Evolutionary conservation across 2,888 invertebrate genomes (phyloP).

Genomic region (Clitarchus hookeri): DNA sequence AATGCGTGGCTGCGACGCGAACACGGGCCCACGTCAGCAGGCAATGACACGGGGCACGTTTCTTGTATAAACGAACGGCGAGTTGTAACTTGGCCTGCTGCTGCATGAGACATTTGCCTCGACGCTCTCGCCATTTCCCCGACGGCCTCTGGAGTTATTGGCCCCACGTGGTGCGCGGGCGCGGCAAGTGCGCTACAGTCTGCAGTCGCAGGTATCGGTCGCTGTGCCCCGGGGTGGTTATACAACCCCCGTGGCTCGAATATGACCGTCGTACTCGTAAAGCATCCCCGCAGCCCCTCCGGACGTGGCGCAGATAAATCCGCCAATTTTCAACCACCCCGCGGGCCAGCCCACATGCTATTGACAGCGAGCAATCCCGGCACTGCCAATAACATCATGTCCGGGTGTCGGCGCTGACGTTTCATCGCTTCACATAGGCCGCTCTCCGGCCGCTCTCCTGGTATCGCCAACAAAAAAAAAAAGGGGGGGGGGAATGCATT

Average conservation of each 20-base stretch:
- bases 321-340: neutral
- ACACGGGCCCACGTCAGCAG: no score
- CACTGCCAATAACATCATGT: neutral
- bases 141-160: no score
- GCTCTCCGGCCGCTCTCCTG: neutral
- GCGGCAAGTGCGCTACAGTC: no score
- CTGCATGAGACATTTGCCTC: no score
- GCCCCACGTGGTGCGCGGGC: no score
- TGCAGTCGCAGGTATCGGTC: neutral
- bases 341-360: neutral
- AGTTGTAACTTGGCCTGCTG: no score
- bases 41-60: no score
- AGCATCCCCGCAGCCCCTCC: neutral
- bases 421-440: neutral
- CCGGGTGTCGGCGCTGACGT: neutral
- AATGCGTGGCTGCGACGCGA: no score
- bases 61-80: no score
- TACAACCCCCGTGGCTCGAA: neutral
- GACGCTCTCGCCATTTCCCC: no score
- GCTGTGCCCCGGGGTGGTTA: neutral
- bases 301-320: neutral
- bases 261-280: neutral
- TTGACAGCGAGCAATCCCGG: neutral
- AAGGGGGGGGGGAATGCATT: no score
- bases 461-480: neutral